phyloP scores from a whole-genome alignment of 1,140 invertebrate species.

The Oryzaephilus surinamensis region DNA sequence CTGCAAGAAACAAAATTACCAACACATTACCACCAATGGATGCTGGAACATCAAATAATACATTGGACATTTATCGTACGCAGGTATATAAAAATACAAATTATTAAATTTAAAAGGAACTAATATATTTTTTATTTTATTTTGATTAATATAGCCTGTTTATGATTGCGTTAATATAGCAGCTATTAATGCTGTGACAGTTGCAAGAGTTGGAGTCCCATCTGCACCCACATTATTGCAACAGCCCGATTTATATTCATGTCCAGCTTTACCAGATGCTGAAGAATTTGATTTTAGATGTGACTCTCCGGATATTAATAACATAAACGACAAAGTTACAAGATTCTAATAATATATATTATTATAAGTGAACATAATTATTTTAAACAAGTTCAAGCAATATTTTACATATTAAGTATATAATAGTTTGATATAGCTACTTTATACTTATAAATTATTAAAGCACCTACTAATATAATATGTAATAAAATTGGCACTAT shows the following conservation, averaged over 20 bases:
- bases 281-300: conserved; percentile 24
- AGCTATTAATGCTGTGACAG: conserved; percentile 26
- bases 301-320: conserved; percentile 21
- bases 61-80: conserved; percentile 30
- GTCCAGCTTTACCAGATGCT: conserved; percentile 24
- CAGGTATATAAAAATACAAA: conserved; percentile 20
- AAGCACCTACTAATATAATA: too few species aligned
- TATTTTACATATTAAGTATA: too few species aligned
- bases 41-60: conserved; percentile 24
- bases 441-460: too few species aligned
- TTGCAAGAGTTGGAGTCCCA: conserved; percentile 20
- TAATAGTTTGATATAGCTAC: too few species aligned
- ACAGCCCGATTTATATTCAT: conserved; percentile 24
- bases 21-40: conserved; percentile 38
- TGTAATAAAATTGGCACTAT: too few species aligned
- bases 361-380: too few species aligned
- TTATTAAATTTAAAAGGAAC: conserved; percentile 5
- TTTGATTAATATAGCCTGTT: conserved; percentile 24
- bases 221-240: conserved; percentile 15
- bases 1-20: too few species aligned
- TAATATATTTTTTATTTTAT: conserved; percentile 3
- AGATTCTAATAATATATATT: too few species aligned
- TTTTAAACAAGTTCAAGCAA: too few species aligned
- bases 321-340: conserved; percentile 30
- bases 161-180: conserved; percentile 35